phyloP scores from a whole-genome alignment of 2,797 vertebrate genomes.

The Alectoris magna region DNA sequence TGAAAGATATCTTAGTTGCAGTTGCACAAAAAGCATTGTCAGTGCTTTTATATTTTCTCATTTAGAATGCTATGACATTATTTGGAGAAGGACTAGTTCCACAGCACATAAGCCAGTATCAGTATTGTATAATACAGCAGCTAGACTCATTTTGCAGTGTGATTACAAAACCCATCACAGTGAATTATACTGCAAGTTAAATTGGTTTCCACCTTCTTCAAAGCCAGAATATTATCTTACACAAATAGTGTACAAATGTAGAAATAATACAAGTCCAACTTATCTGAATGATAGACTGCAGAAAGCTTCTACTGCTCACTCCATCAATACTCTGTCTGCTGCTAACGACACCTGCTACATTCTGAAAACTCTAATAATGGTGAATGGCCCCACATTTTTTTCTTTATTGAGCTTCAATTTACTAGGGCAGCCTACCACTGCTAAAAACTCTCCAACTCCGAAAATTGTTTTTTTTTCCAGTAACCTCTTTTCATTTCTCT shows the following conservation, averaged over 20 bases:
- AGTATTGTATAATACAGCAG: constrained; percentile 54
- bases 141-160: constrained; percentile 55
- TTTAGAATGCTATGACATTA: constrained; percentile 55
- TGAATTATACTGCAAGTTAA: constrained; percentile 68
- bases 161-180: constrained; percentile 74
- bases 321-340: constrained; percentile 18
- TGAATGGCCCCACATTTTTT: background rate
- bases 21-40: constrained; percentile 55
- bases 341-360: constrained; percentile 19
- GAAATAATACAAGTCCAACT: constrained; percentile 52
- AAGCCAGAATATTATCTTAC: constrained; percentile 56
- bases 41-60: constrained; percentile 61
- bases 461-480: background rate
- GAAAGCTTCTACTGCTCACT: constrained; percentile 23
- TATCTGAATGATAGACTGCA: constrained; percentile 21
- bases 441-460: background rate
- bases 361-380: background rate
- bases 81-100: constrained; percentile 24
- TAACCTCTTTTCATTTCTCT: background rate
- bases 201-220: constrained; percentile 64
- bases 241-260: constrained; percentile 72
- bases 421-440: background rate
- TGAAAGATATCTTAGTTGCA: constrained; percentile 65
- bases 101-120: constrained; percentile 39
- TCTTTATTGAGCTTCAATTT: constrained; percentile 1